Evolutionary conservation across 1,140 invertebrate species (phyloP), one percentile per base, ranked within the genome.

Genomic region (Euwallacea similis): DNA sequence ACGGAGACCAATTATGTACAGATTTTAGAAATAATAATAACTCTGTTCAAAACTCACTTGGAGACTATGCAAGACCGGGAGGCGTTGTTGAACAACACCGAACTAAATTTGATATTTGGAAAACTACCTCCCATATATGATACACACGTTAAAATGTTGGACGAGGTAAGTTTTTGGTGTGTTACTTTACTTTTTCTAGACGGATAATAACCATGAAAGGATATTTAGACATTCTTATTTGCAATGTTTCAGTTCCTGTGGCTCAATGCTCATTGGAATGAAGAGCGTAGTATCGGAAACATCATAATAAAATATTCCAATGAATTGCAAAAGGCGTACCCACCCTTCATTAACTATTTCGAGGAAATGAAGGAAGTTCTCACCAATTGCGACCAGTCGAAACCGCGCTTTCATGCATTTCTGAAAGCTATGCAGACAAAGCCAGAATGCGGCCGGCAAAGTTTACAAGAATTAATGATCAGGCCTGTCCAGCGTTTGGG

Each of bases 1-100:
- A 99, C 97, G 7, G 97, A 99, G 83, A 93, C 89, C 43, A 99
- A 98, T 86, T 99, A 99, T 85, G 95, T 98, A 55, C 90, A 90
- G 60, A 97, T 98, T 78, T 86, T 99, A 68, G 88, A 94, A 76
- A 98, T 95, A 53, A 95, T 99, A 70, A 87, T 96, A 77, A 93
- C 89, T 94, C 87, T 96, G 81, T 98, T 98, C 80, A 97, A 97
- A 84, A 89, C 91, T 79, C 94, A 95, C 60, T 85, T 98, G 72
- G 96, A 98, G 84, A 88, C 92, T 73, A 88, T 90, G 82, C 82
- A 86, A 43, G 84, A 90, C 87, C 82, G 94, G 87, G 86, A 90
- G 84, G 76, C 91, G 83, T 84, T 98, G 75, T 85, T 98, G 71
- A 95, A 95, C 81, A 91, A 91, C 74, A 95, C 93, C 41, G 96